These are phyloP conservation scores for Liparis tanakae DNA, from an alignment of 2,797 vertebrate species.

Conservation along the genomic window DNA sequence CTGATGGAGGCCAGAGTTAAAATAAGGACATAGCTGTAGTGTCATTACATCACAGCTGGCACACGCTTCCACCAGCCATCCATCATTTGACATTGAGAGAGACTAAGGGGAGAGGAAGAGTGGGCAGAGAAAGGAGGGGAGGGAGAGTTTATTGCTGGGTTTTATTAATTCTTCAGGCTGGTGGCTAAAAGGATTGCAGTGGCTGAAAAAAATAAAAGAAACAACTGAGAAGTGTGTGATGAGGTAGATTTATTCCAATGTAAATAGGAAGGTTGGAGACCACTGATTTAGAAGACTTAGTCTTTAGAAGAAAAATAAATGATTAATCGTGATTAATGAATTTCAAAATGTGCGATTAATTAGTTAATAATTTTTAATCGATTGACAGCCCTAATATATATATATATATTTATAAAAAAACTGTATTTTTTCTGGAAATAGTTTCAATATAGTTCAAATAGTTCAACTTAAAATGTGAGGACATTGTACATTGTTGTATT, in stretches of 20 bases:
- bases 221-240: constrained; percentile 55
- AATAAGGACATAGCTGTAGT: constrained; percentile 52
- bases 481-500: too few relatives aligned
- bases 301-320: too few relatives aligned
- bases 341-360: too few relatives aligned
- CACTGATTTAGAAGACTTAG: too few relatives aligned
- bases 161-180: constrained; percentile 70
- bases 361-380: too few relatives aligned
- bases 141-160: constrained; percentile 62
- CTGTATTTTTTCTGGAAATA: too few relatives aligned
- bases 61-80: constrained; percentile 51
- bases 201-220: constrained; percentile 43
- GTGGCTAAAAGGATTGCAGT: constrained; percentile 73
- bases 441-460: too few relatives aligned
- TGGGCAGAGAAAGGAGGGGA: constrained; percentile 13
- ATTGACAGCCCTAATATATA: too few relatives aligned
- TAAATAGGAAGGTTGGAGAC: constrained; percentile 67
- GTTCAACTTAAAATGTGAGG: too few relatives aligned
- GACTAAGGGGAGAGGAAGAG: constrained; percentile 6
- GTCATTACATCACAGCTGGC: constrained; percentile 76
- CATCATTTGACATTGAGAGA: constrained; percentile 66
- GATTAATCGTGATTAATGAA: too few relatives aligned
- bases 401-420: too few relatives aligned
- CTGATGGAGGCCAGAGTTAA: constrained; percentile 48
- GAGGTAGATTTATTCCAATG: constrained; percentile 71